Conservation (phyloP, 2,797 vertebrate genomes). For the Iguana delicatissima region DNA sequence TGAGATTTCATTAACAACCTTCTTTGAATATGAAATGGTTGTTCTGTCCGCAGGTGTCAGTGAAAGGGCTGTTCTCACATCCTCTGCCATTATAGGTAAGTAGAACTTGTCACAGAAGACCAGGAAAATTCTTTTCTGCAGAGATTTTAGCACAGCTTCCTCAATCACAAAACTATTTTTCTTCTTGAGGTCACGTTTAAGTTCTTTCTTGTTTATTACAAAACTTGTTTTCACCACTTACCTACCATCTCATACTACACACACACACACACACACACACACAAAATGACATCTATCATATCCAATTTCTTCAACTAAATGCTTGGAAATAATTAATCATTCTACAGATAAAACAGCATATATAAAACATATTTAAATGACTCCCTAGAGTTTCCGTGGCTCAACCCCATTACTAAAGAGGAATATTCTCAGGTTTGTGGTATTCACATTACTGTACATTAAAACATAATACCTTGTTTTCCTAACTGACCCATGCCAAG, state of each 20-base stretch:
- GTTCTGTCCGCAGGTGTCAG: neutral
- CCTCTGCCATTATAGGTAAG: neutral
- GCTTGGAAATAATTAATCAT: slow-evolving; percentile 17
- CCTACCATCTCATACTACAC: neutral
- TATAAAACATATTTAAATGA: slow-evolving; percentile 15
- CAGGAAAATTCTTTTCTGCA: neutral
- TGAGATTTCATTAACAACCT: neutral
- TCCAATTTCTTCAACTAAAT: neutral
- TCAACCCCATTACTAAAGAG: neutral
- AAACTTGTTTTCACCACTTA: neutral
- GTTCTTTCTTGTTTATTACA: no score
- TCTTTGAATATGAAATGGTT: neutral
- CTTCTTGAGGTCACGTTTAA: neutral
- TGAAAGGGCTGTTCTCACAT: neutral
- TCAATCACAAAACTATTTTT: neutral
- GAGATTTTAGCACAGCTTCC: neutral
- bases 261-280: neutral
- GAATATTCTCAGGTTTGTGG: slow-evolving; percentile 23
- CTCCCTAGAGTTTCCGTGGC: neutral
- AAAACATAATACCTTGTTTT: slow-evolving; percentile 31
- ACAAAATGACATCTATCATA: neutral
- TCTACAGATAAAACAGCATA: neutral
- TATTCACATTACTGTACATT: slow-evolving; percentile 18
- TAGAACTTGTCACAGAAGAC: neutral
- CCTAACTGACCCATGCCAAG: neutral